These are phyloP conservation scores for Cichladusa arquata DNA, from an alignment of 2,113 vertebrate species.

Conservation along the genomic window DNA sequence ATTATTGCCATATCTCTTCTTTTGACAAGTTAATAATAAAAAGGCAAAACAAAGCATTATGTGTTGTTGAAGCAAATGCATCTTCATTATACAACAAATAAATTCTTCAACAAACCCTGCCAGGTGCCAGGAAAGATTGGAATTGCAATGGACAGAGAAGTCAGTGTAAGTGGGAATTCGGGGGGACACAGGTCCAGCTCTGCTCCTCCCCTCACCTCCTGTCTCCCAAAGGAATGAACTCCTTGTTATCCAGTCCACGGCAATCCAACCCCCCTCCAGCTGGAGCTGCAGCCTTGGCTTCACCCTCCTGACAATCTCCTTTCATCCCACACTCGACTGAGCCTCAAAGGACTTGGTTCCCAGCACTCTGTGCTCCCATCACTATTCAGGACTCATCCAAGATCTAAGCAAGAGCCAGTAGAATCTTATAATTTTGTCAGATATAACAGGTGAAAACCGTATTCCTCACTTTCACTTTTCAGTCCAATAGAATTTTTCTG, in stretches of 20 bases:
- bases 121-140: background rate
- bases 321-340: background rate
- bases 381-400: background rate
- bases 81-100: slow-evolving; percentile 32
- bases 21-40: slow-evolving; percentile 50
- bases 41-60: slow-evolving; percentile 20
- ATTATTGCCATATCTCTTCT: background rate
- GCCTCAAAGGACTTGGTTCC: background rate
- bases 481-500: background rate
- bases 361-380: rapidly evolving
- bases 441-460: background rate
- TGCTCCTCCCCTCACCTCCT: background rate
- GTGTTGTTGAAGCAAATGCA: background rate
- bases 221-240: background rate
- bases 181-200: background rate
- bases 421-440: background rate
- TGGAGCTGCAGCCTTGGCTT: background rate
- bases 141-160: background rate
- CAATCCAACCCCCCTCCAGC: background rate
- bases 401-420: background rate
- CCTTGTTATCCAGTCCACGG: background rate
- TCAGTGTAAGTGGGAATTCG: background rate
- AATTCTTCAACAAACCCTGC: background rate
- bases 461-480: background rate
- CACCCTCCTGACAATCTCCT: background rate